phyloP scores from a whole-genome alignment of 2,888 invertebrate species.

The Trissonchulus sp. region DNA sequence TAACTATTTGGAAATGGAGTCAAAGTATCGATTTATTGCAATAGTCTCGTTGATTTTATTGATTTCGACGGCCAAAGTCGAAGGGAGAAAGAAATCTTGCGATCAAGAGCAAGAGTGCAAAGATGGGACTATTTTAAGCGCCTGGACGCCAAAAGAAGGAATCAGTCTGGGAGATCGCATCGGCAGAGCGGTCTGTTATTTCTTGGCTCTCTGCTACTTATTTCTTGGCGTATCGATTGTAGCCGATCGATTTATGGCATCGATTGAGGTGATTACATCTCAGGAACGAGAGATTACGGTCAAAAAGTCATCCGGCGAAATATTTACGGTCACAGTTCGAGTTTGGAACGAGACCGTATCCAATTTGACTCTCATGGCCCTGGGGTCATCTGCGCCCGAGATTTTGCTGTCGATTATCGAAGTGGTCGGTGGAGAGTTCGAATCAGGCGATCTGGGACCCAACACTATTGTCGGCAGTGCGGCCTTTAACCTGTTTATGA shows the following conservation, averaged over 20 bases:
- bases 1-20: too few species aligned
- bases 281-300: conserved; percentile 90
- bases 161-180: conserved; percentile 63
- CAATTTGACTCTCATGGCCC: conserved; percentile 94
- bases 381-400: conserved; percentile 97
- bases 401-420: conserved; percentile 95
- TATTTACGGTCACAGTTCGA: conserved; percentile 78
- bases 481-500: conserved; percentile 95
- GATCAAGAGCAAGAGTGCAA: neutral
- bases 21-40: too few species aligned
- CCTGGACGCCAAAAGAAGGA: conserved; percentile 9
- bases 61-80: neutral
- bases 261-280: conserved; percentile 97
- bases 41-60: too few species aligned
- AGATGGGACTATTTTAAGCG: conserved; percentile 13
- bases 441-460: conserved; percentile 93
- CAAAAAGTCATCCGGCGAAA: conserved; percentile 71
- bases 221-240: conserved; percentile 98
- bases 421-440: conserved; percentile 72
- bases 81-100: neutral
- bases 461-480: conserved; percentile 98
- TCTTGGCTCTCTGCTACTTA: conserved; percentile 78
- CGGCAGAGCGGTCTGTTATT: conserved; percentile 81
- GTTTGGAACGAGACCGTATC: conserved; percentile 99
- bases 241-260: conserved; percentile 97